Base-by-base conservation (phyloP, 2,113 vertebrate species). In the Myotis davidii region DNA sequence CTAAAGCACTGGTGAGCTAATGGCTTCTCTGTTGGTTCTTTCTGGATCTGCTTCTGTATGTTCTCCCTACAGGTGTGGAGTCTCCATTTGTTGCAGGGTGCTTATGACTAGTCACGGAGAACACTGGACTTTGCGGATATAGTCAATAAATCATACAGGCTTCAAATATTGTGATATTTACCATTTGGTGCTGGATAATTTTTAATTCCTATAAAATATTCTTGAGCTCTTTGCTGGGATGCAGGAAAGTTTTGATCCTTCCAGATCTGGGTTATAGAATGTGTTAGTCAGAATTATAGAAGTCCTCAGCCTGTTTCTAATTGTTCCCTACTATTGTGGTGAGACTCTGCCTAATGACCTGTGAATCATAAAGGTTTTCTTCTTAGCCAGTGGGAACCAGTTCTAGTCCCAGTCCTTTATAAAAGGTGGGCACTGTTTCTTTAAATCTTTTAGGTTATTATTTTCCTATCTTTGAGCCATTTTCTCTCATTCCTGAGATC, bases 141-240 rank as follows among this genome's bases (percentile, higher is more conserved):
- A 37, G 34, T 48, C 21, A 76, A 29, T 34, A 52, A n/a, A 61
- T 54, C 61, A 64, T 6, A 54, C 5, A 72, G 78, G 1, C 45
- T 72, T 77, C 72, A 89, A 32, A 48, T 64, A 64, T 39, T 72
- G 10, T 52, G 16, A 54, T 79, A 64, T 92, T 42, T 65, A 64
- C 18, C 29, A 0, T 85, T 65, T 95, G 6, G 4, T 85, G 13
- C 6, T 79, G 32, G 37, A 34, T 54, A 45, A 65, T 74, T 65
- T 74, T 85, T 23, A 81, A 18, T 54, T 67, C 29, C 56, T 65
- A 1, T 90, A n/a, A 90, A 89, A 88, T 59, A n/a, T 89, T 73
- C 37, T 85, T 90, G 73, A 91, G 6, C 0, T 65, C n/a, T 73
- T n/a, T n/a, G n/a, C n/a, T n/a, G n/a, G n/a, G n/a, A n/a, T n/a